A percentile compares a stretch with the other conserved stretches of the same genome.
These are phyloP conservation scores for Chondrilla cf. caribensis DNA, from an alignment of 37 sponge, comb jelly and placozoan species.

Conservation along the genomic window DNA sequence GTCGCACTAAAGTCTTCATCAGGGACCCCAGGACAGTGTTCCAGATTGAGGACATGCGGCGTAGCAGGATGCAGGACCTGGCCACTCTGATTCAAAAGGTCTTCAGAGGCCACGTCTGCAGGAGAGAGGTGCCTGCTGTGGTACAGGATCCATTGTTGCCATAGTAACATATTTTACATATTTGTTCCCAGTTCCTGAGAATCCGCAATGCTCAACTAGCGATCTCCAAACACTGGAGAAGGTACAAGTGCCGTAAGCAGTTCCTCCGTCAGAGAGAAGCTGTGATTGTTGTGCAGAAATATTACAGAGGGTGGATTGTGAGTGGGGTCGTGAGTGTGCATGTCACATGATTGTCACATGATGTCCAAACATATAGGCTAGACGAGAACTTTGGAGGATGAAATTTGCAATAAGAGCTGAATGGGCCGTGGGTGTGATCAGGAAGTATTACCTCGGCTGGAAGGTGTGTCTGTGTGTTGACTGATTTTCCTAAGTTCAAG, in stretches of 20 bases:
- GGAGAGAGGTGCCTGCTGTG: conserved; percentile 2
- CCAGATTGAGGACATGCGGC: conserved; percentile 71
- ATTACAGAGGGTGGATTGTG: conserved; percentile 71
- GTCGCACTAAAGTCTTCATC: conserved; percentile 84
- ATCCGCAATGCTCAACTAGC: conserved; percentile 48
- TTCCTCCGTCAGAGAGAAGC: conserved; percentile 43
- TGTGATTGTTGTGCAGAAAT: conserved; percentile 52
- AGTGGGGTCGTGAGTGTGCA: not conserved
- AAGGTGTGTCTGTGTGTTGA: conserved; percentile 26
- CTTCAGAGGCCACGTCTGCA: conserved; percentile 57
- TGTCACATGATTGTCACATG: conserved; percentile 4
- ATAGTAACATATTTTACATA: too few relatives aligned
- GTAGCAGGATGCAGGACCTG: conserved; percentile 46
- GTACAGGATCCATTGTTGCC: not conserved
- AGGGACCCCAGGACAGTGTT: conserved; percentile 72
- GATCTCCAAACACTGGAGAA: conserved; percentile 34
- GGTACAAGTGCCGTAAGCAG: conserved; percentile 13
- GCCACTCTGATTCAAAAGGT: conserved; percentile 67
- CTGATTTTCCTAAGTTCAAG: not conserved
- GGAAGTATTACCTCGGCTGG: conserved; percentile 22
- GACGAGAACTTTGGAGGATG: conserved; percentile 37
- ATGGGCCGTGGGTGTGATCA: conserved; percentile 41
- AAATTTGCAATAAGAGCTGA: conserved; percentile 12
- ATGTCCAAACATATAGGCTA: conserved; percentile 12
- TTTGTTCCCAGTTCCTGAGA: conserved; percentile 42